Evolutionary conservation across 2,113 vertebrate genomes (phyloP).

Genomic region (Alethe castanea): DNA sequence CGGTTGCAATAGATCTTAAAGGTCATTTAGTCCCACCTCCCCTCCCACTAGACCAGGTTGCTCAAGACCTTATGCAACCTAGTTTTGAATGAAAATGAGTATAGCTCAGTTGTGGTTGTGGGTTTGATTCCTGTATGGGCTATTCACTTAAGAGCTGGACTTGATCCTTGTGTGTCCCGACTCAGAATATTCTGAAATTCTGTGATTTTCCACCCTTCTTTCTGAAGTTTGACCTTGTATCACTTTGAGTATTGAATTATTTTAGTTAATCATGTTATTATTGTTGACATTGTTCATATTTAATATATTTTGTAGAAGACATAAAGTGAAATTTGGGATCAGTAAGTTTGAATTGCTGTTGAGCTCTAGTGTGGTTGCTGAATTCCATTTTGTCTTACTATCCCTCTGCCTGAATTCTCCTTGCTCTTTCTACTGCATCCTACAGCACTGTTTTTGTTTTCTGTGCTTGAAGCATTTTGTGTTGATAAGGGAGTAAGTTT

Average conservation of each 20-base stretch:
- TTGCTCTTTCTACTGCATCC: background rate
- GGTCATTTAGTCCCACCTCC: background rate
- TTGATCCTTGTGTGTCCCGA: too few species aligned
- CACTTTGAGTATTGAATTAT: background rate
- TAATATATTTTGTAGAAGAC: background rate
- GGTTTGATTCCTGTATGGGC: background rate
- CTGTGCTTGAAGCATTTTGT: background rate
- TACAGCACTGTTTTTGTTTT: background rate
- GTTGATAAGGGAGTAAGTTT: background rate
- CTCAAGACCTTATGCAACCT: background rate
- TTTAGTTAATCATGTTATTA: background rate
- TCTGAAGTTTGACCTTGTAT: background rate
- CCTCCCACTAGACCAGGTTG: background rate
- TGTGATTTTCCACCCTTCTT: background rate
- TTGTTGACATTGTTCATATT: background rate
- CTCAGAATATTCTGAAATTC: background rate
- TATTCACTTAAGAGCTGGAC: background rate
- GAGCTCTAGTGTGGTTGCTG: background rate
- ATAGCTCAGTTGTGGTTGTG: background rate
- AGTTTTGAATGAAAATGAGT: background rate
- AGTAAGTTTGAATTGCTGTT: background rate
- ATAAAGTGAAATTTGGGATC: background rate
- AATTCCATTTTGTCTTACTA: background rate
- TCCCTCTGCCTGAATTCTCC: background rate
- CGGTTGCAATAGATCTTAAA: background rate